A percentile compares a stretch with the other conserved stretches of the same genome.
phyloP scores from a whole-genome alignment of 2,113 vertebrate species.

The Caracal caracal region DNA sequence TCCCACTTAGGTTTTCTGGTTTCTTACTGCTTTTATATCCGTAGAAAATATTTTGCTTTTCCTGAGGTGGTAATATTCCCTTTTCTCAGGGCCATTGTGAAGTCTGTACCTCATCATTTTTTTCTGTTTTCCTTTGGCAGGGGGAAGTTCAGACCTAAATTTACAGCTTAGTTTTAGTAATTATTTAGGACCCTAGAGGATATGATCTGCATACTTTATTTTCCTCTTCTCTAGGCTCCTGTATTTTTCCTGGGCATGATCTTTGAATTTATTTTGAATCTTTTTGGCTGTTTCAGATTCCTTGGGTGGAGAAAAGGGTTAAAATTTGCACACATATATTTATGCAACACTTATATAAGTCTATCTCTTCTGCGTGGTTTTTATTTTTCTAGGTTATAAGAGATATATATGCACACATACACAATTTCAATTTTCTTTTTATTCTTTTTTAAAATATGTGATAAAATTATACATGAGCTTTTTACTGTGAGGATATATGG shows the following conservation, averaged over 20 bases:
- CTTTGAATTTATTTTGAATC: slow-evolving; percentile 34
- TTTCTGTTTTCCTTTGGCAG: neutral
- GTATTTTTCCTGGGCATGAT: slow-evolving; percentile 12
- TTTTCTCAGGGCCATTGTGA: slow-evolving; percentile 24
- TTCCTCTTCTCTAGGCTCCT: neutral
- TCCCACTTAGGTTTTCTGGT: neutral
- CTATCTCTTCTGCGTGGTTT: neutral
- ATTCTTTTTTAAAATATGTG: neutral
- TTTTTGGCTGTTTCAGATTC: slow-evolving; percentile 3
- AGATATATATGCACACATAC: neutral
- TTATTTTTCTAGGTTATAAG: neutral
- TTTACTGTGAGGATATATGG: neutral
- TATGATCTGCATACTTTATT: neutral
- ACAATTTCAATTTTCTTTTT: neutral
- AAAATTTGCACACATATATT: neutral
- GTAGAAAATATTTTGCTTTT: slow-evolving; percentile 20
- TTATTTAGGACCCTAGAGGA: neutral
- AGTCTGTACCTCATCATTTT: slow-evolving; percentile 4
- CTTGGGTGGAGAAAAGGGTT: slow-evolving; percentile 3
- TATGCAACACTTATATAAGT: neutral
- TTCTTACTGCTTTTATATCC: slow-evolving; percentile 27
- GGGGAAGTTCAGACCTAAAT: slow-evolving; percentile 22
- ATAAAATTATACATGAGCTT: neutral
- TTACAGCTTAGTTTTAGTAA: neutral
- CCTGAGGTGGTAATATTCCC: neutral